Evolutionary conservation across 92 coral and sea anemone genomes (phyloP).

Genomic region (Epizoanthus stellaris): DNA sequence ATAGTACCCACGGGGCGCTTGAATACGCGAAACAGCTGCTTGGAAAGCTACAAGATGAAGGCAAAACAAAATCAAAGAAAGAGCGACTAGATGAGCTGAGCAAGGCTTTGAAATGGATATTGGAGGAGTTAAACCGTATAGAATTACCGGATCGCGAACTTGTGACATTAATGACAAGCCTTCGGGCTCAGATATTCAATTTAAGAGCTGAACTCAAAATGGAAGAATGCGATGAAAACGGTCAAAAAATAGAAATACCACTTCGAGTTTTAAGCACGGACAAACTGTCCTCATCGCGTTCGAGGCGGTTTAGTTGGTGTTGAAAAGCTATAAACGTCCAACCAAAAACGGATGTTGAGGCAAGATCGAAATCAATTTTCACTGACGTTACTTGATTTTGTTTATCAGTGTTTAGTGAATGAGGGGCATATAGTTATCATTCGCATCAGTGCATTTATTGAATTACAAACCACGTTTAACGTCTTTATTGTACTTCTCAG

Average conservation of each 20-base stretch:
- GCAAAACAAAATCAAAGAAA: conserved; percentile 77
- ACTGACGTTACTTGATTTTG: neutral
- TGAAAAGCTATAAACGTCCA: conserved; percentile 2
- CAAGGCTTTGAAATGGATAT: conserved; percentile 83
- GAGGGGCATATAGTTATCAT: no score
- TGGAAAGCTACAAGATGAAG: conserved; percentile 76
- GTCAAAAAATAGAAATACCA: conserved; percentile 21
- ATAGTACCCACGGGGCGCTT: conserved; percentile 86
- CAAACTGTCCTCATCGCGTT: conserved; percentile 11
- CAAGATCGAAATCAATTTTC: no score
- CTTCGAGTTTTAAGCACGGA: conserved; percentile 40
- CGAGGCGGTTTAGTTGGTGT: conserved; percentile 84
- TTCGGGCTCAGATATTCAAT: conserved; percentile 84
- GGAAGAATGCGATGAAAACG: conserved; percentile 66
- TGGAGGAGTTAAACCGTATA: conserved; percentile 87
- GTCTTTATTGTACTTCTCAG: neutral
- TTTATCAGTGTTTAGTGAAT: conserved; percentile 3
- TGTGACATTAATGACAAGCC: conserved; percentile 81
- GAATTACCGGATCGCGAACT: conserved; percentile 82
- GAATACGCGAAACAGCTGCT: conserved; percentile 80
- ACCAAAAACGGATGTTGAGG: no score
- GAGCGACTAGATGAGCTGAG: conserved; percentile 84
- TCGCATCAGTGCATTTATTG: neutral
- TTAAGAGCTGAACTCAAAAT: conserved; percentile 75
- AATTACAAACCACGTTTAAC: neutral